Percentiles rank a stretch among this genome's conserved stretches.
phyloP scores from a whole-genome alignment of 2,797 vertebrate species.

The Sebastes melanostomus region DNA sequence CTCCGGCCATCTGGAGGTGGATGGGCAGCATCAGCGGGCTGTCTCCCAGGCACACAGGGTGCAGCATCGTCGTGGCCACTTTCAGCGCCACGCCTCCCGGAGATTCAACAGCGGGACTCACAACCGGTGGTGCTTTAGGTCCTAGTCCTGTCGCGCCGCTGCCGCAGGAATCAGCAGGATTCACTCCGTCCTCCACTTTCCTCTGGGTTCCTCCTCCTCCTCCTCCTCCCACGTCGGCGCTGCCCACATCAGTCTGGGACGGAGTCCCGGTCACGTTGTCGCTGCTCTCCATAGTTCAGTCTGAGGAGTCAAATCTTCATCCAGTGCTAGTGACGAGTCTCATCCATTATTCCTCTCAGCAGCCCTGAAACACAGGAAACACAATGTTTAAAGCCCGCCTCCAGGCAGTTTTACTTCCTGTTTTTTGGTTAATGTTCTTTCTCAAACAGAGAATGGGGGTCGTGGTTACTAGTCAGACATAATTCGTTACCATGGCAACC shows the following conservation, averaged over 20 bases:
- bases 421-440: too few relatives aligned
- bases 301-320: constrained; percentile 50
- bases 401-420: too few relatives aligned
- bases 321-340: constrained; percentile 66
- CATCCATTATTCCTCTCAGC: constrained; percentile 62
- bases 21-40: constrained; percentile 93
- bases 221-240: constrained; percentile 22
- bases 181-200: constrained; percentile 87
- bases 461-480: too few relatives aligned
- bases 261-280: constrained; percentile 83
- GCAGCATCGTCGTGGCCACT: constrained; percentile 92
- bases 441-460: too few relatives aligned
- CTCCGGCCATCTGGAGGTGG: constrained; percentile 88
- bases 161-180: constrained; percentile 85
- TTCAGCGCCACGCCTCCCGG: constrained; percentile 92
- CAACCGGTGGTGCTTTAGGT: constrained; percentile 83
- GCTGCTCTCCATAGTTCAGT: constrained; percentile 86
- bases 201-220: constrained; percentile 55
- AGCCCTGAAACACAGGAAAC: constrained; percentile 58
- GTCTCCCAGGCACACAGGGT: constrained; percentile 95
- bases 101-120: constrained; percentile 82
- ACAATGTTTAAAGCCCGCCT: neutral
- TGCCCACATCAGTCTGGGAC: constrained; percentile 76
- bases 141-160: constrained; percentile 80
- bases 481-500: too few relatives aligned